A percentile compares a stretch with the other conserved stretches of the same genome.
Evolutionary conservation across 2,797 vertebrate species (phyloP).

Genomic region (Poeciliopsis turneri): DNA sequence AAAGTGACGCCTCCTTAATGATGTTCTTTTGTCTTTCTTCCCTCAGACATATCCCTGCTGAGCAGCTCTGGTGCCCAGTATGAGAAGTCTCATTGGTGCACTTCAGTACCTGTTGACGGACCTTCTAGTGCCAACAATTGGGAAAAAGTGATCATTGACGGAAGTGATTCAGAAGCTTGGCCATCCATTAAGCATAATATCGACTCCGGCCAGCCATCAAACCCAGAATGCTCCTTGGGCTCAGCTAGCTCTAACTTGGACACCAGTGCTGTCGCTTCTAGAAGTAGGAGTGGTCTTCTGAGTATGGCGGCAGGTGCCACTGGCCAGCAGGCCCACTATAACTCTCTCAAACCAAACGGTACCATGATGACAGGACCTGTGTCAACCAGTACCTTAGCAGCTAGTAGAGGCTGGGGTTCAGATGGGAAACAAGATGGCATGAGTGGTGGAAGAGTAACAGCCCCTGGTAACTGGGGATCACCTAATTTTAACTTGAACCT

Average conservation of each 20-base stretch:
- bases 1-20: neutral
- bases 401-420: conserved; percentile 84
- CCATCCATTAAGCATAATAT: conserved; percentile 86
- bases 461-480: conserved; percentile 74
- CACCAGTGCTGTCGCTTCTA: conserved; percentile 61
- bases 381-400: conserved; percentile 77
- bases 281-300: conserved; percentile 80
- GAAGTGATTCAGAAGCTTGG: conserved; percentile 90
- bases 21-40: conserved; percentile 25
- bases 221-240: conserved; percentile 90
- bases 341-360: conserved; percentile 89
- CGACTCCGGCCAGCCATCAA: conserved; percentile 81
- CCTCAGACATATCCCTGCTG: conserved; percentile 89
- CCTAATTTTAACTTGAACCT: conserved; percentile 97
- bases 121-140: conserved; percentile 87
- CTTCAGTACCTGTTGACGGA: conserved; percentile 82
- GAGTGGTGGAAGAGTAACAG: conserved; percentile 61
- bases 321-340: conserved; percentile 91
- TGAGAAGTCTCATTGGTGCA: conserved; percentile 91
- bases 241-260: conserved; percentile 85
- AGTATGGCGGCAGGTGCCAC: conserved; percentile 95
- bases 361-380: conserved; percentile 88
- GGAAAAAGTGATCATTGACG: conserved; percentile 91
- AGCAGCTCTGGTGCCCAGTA: conserved; percentile 89
- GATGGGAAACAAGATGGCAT: conserved; percentile 90